Evolutionary conservation across 1,140 invertebrate species (phyloP).

Genomic region (Sarcophaga peregrina): DNA sequence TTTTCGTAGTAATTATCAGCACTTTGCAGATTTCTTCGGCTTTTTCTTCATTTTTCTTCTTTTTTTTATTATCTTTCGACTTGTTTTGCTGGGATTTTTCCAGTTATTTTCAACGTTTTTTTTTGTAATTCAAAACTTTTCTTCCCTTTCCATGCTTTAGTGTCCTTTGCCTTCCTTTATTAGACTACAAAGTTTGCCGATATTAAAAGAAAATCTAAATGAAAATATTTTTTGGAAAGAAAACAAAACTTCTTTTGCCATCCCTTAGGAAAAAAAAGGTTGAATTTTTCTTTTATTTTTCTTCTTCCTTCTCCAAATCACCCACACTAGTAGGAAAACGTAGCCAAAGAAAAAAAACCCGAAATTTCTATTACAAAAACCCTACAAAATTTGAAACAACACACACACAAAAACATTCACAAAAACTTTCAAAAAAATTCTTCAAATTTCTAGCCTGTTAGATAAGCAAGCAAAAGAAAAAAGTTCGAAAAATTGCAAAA

Average conservation of each 20-base stretch:
- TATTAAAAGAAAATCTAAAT: too few relatives aligned
- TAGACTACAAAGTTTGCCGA: too few relatives aligned
- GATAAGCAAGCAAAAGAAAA: background rate
- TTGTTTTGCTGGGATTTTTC: background rate
- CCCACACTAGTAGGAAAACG: background rate
- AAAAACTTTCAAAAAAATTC: slow-evolving; percentile 21
- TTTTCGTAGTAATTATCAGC: slow-evolving; percentile 10
- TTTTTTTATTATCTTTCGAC: background rate
- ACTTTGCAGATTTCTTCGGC: slow-evolving; percentile 12
- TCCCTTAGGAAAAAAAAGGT: background rate
- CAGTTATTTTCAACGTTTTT: background rate
- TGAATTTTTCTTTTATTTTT: background rate
- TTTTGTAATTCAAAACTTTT: background rate
- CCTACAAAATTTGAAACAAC: background rate
- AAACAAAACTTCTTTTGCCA: too few relatives aligned
- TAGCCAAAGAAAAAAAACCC: background rate
- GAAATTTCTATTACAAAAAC: background rate
- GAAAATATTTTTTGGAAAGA: too few relatives aligned
- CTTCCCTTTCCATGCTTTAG: background rate
- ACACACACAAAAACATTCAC: background rate
- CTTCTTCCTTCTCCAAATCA: background rate
- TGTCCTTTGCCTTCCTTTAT: too few relatives aligned
- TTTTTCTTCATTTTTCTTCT: background rate
- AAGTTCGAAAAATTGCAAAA: background rate
- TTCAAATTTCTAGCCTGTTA: background rate